phyloP scores from a whole-genome alignment of 1,140 invertebrate species.

The Brachionus calyciflorus region DNA sequence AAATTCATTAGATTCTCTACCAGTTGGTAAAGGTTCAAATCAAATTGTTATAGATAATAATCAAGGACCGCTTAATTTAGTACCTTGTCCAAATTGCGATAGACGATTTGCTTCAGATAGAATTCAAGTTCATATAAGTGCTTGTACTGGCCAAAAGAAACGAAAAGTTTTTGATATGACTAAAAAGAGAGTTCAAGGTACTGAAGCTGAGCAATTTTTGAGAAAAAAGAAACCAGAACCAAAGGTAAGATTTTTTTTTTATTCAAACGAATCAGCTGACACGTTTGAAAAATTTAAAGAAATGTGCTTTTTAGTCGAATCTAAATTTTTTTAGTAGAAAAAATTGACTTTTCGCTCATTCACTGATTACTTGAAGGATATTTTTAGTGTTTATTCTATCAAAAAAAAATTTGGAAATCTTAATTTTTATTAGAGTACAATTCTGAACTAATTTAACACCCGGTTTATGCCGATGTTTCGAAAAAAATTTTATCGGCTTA shows the following conservation, averaged over 20 bases:
- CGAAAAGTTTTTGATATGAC: constrained; percentile 80
- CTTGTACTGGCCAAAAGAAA: constrained; percentile 67
- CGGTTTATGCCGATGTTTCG: too few relatives aligned
- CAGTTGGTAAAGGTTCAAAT: background rate
- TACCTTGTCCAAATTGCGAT: constrained; percentile 59
- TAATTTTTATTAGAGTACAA: too few relatives aligned
- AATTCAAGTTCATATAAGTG: constrained; percentile 74
- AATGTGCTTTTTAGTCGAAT: constrained; percentile 11
- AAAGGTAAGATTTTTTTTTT: constrained; percentile 5
- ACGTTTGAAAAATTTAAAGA: background rate
- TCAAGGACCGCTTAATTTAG: constrained; percentile 48
- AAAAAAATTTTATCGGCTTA: too few relatives aligned
- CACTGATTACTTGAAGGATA: too few relatives aligned
- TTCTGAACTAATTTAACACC: too few relatives aligned
- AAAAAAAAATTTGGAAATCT: too few relatives aligned
- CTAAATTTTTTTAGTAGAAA: too few relatives aligned
- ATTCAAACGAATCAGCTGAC: too few relatives aligned
- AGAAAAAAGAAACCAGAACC: constrained; percentile 55
- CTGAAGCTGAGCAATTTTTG: constrained; percentile 76
- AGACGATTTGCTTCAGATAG: constrained; percentile 74
- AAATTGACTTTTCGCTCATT: too few relatives aligned
- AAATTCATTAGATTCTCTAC: constrained; percentile 3
- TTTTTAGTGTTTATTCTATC: too few relatives aligned
- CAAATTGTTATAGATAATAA: constrained; percentile 7
- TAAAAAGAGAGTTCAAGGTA: constrained; percentile 78